Conservation (phyloP, 2,888 invertebrate species). For the Cerceris rybyensis region DNA sequence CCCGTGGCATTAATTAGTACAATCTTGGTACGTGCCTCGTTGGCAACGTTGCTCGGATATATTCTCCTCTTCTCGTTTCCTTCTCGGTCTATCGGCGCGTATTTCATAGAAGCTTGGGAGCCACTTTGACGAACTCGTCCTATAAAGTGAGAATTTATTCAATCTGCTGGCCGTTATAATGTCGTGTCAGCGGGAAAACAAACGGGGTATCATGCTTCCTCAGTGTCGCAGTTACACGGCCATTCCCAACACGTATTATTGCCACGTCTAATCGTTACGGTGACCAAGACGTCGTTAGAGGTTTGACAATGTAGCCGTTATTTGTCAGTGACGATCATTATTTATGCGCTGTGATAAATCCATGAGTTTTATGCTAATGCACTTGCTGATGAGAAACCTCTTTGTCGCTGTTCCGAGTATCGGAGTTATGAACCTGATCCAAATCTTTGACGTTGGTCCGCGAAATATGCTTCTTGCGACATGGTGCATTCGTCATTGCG, state of each 20-base stretch:
- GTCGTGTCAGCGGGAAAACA: neutral
- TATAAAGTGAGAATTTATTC: neutral
- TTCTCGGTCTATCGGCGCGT: slow-evolving; percentile 21
- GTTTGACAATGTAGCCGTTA: slow-evolving; percentile 16
- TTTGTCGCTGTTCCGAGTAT: neutral
- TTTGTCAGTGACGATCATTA: slow-evolving; percentile 37
- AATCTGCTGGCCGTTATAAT: slow-evolving; percentile 18
- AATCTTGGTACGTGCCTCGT: slow-evolving; percentile 76
- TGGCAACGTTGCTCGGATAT: slow-evolving; percentile 62
- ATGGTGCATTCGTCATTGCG: slow-evolving; percentile 18
- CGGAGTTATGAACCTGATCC: slow-evolving; percentile 14
- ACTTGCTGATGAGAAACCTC: neutral
- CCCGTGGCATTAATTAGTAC: slow-evolving; percentile 77
- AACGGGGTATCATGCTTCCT: neutral
- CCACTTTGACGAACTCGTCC: neutral
- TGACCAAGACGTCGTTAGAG: slow-evolving; percentile 14
- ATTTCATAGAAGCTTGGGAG: neutral
- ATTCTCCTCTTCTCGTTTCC: slow-evolving; percentile 54
- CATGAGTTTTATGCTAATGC: slow-evolving; percentile 36
- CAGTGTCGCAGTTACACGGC: slow-evolving; percentile 6
- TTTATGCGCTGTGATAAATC: slow-evolving; percentile 40
- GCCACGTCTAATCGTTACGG: slow-evolving; percentile 21
- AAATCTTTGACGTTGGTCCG: slow-evolving; percentile 13
- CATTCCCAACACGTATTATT: slow-evolving; percentile 3
- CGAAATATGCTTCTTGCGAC: slow-evolving; percentile 20